Percentiles rank a stretch among this genome's conserved stretches.
phyloP scores from a whole-genome alignment of 2,888 invertebrate species.

The Cheilosia urbana region DNA sequence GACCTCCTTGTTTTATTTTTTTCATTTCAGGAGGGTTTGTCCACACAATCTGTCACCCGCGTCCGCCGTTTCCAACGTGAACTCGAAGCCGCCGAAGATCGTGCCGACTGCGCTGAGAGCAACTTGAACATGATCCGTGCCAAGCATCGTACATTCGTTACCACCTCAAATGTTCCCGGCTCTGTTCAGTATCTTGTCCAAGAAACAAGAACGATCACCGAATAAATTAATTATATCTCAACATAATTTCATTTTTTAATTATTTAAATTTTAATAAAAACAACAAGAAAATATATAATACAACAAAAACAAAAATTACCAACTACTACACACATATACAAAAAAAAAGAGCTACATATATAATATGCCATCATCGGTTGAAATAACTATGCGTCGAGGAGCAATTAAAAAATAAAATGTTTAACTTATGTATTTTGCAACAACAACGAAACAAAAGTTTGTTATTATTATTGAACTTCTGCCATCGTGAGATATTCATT shows the following conservation, averaged over 20 bases:
- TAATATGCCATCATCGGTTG: conserved; percentile 63
- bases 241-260: conserved; percentile 73
- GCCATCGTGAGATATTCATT: conserved; percentile 36
- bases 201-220: conserved; percentile 88
- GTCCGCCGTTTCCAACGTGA: conserved; percentile 99
- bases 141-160: conserved; percentile 99
- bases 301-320: conserved; percentile 48
- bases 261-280: conserved; percentile 74
- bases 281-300: conserved; percentile 42
- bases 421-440: conserved; percentile 73
- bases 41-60: conserved; percentile 95
- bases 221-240: conserved; percentile 79
- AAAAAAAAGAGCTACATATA: conserved; percentile 45
- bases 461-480: conserved; percentile 43
- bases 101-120: conserved; percentile 97
- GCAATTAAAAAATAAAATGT: conserved; percentile 75
- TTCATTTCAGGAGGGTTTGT: conserved; percentile 91
- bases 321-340: conserved; percentile 48
- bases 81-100: conserved; percentile 98
- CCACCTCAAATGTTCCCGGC: conserved; percentile 95
- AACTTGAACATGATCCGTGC: conserved; percentile 97
- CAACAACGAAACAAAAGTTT: conserved; percentile 45
- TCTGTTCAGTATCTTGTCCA: conserved; percentile 96
- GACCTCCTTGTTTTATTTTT: conserved; percentile 20
- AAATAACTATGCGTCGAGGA: conserved; percentile 40